Conservation (phyloP, 2,888 invertebrate species). For the Nudaria mundana region DNA sequence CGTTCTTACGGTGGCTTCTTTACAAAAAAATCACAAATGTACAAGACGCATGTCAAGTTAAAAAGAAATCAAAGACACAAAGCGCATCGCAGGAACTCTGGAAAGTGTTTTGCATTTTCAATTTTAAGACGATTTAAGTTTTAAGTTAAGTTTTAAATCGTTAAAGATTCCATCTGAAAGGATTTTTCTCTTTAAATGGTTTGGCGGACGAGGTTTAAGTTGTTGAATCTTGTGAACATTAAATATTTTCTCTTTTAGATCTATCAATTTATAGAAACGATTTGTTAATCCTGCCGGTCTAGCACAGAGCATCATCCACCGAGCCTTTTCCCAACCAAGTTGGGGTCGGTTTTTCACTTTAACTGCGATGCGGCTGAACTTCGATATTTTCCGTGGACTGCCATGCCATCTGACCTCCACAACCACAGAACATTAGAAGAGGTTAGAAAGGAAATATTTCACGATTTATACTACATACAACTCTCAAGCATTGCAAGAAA, state of each 20-base stretch:
- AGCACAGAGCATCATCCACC: too few relatives aligned
- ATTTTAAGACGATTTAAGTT: constrained; percentile 74
- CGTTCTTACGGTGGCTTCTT: too few relatives aligned
- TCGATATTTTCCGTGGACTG: too few relatives aligned
- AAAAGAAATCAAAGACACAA: constrained; percentile 44
- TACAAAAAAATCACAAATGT: not conserved
- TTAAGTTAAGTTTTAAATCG: constrained; percentile 60
- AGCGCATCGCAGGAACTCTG: constrained; percentile 41
- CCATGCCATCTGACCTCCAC: too few relatives aligned
- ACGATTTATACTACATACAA: too few relatives aligned
- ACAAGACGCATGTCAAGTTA: constrained; percentile 13
- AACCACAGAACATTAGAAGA: too few relatives aligned
- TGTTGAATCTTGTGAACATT: constrained; percentile 9
- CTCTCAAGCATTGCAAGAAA: too few relatives aligned
- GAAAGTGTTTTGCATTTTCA: constrained; percentile 72
- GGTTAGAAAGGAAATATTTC: too few relatives aligned
- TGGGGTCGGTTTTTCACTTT: not conserved
- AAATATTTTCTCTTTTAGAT: not conserved
- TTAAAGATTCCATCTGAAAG: constrained; percentile 54
- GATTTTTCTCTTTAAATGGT: constrained; percentile 56
- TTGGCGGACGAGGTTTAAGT: constrained; percentile 23
- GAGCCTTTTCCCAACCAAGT: too few relatives aligned
- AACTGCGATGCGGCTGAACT: too few relatives aligned
- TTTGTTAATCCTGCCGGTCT: too few relatives aligned
- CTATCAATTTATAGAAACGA: not conserved